phyloP scores from a whole-genome alignment of 35 echinoderm and acorn worm species.

The Apostichopus parvimensis region DNA sequence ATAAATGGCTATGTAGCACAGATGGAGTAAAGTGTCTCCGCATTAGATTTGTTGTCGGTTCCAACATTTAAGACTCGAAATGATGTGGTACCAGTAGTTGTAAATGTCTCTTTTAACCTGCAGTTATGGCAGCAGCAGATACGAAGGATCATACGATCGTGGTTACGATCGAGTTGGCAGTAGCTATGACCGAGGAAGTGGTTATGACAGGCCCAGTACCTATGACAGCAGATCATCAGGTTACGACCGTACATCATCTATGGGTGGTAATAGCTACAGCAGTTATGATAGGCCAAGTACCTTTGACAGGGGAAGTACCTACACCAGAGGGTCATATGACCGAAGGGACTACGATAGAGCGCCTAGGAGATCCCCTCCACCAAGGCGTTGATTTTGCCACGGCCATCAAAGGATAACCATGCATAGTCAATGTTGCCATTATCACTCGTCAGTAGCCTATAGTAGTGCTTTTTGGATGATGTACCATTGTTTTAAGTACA shows the following conservation, averaged over 20 bases:
- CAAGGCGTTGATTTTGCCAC: conserved; percentile 14
- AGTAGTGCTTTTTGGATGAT: no score
- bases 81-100: neutral
- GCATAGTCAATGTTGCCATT: neutral
- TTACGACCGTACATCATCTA: neutral
- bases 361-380: conserved; percentile 32
- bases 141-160: conserved; percentile 17
- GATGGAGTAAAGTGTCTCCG: no score
- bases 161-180: conserved; percentile 11
- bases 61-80: no score
- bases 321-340: conserved; percentile 2
- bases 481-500: no score
- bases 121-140: conserved; percentile 27
- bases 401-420: neutral
- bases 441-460: no score
- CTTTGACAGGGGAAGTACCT: conserved; percentile 3
- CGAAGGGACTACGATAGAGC: conserved; percentile 23
- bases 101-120: neutral
- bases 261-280: conserved; percentile 13
- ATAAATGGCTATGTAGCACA: no score
- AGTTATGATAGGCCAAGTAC: conserved; percentile 31
- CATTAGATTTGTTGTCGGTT: no score
- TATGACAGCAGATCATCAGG: neutral
- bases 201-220: neutral
- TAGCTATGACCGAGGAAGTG: conserved; percentile 24